Evolutionary conservation across 2,888 invertebrate species (phyloP).

Genomic region (Penaeus monodon): DNA sequence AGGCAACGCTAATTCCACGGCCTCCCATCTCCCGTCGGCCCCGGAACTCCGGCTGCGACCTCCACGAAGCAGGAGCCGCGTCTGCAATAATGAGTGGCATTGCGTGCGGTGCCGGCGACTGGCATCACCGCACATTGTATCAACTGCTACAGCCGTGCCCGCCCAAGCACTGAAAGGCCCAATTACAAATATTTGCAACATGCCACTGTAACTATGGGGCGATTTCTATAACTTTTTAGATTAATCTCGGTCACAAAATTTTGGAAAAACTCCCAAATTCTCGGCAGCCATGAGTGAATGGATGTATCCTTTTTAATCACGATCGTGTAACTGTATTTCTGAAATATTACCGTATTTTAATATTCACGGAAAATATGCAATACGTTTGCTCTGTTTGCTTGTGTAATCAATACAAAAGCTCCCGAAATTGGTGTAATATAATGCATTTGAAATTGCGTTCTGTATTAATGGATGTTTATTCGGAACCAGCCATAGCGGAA

Average conservation of each 20-base stretch:
- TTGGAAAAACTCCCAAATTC: neutral
- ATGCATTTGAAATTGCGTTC: no score
- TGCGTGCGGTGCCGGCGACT: no score
- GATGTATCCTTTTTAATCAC: neutral
- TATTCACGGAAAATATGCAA: constrained; percentile 7
- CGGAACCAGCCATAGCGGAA: no score
- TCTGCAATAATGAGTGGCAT: neutral
- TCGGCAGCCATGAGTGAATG: constrained; percentile 1
- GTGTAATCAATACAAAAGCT: constrained; percentile 9
- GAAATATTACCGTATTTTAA: constrained; percentile 10
- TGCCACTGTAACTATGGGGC: constrained; percentile 10
- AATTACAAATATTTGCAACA: constrained; percentile 30
- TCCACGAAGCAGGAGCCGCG: neutral
- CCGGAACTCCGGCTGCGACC: no score
- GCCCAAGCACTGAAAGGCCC: constrained; percentile 15
- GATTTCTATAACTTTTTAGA: constrained; percentile 19
- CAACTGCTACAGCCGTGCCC: neutral
- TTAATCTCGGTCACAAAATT: constrained; percentile 18
- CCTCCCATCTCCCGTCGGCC: no score
- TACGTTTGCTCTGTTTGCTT: neutral
- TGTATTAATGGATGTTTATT: no score
- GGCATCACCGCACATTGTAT: no score
- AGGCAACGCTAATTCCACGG: neutral
- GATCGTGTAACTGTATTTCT: neutral
- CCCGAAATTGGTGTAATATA: no score